phyloP scores from a whole-genome alignment of 1,140 invertebrate species.

The Macrotrachela quadricornifera region DNA sequence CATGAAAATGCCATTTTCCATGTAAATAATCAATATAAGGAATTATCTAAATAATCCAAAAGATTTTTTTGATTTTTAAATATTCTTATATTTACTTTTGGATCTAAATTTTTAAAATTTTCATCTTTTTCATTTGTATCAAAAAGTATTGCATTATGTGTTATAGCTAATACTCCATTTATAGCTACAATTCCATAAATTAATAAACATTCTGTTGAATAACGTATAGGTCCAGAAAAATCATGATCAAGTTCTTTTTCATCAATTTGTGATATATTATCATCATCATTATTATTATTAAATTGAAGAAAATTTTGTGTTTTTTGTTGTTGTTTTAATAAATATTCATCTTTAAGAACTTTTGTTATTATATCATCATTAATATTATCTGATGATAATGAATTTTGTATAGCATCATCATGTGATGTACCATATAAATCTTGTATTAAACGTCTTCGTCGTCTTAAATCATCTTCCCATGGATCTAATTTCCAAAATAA shows the following conservation, averaged over 20 bases:
- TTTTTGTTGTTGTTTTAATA: too few relatives aligned
- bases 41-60: constrained; percentile 38
- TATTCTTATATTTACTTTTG: constrained; percentile 44
- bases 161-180: constrained; percentile 85
- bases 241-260: constrained; percentile 78
- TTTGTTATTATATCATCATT: too few relatives aligned
- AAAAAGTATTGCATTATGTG: constrained; percentile 86
- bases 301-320: too few relatives aligned
- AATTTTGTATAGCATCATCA: constrained; percentile 69
- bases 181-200: constrained; percentile 66
- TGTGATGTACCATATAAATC: constrained; percentile 77
- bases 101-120: constrained; percentile 76
- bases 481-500: constrained; percentile 81
- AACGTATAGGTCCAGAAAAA: constrained; percentile 72
- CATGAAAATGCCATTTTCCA: constrained; percentile 96
- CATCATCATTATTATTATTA: neutral
- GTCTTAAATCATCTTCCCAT: constrained; percentile 93
- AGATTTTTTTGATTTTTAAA: neutral
- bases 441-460: constrained; percentile 74
- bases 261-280: constrained; percentile 22
- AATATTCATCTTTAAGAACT: too few relatives aligned
- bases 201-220: constrained; percentile 72
- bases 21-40: constrained; percentile 92
- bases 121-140: constrained; percentile 90
- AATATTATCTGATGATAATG: constrained; percentile 23